Evolutionary conservation across 2,888 invertebrate species (phyloP).

Genomic region (Dione vanillae): DNA sequence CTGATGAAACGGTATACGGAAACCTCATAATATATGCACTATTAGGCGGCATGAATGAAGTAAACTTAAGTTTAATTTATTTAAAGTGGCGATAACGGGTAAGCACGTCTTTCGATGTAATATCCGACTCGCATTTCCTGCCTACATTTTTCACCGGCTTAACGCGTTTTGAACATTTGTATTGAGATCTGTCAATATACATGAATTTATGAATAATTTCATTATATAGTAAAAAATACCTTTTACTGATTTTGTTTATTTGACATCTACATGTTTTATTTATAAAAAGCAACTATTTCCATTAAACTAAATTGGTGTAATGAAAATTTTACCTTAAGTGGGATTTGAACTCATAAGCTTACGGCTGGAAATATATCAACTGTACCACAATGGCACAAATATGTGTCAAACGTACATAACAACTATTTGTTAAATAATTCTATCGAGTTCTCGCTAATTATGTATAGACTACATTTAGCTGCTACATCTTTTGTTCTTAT

Average conservation of each 20-base stretch:
- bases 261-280: too few relatives aligned
- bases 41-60: neutral
- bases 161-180: neutral
- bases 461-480: conserved; percentile 23
- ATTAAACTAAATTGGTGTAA: too few relatives aligned
- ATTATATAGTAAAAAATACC: too few relatives aligned
- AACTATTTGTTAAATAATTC: conserved; percentile 14
- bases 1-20: neutral
- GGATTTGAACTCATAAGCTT: neutral
- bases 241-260: too few relatives aligned
- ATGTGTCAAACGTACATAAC: conserved; percentile 16
- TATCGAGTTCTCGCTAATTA: conserved; percentile 35
- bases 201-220: too few relatives aligned
- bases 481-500: conserved; percentile 2
- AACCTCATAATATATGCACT: neutral
- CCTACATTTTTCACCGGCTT: conserved; percentile 23
- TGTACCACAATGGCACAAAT: neutral
- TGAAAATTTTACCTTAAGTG: neutral
- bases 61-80: conserved; percentile 24
- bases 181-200: too few relatives aligned
- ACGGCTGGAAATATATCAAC: neutral
- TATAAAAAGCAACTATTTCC: too few relatives aligned
- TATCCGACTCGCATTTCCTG: conserved; percentile 38
- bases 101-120: conserved; percentile 30
- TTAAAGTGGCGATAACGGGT: conserved; percentile 32